A percentile compares a stretch with the other conserved stretches of the same genome.
phyloP scores from a whole-genome alignment of 2,888 invertebrate genomes.

The Lasioglossum malachurum region DNA sequence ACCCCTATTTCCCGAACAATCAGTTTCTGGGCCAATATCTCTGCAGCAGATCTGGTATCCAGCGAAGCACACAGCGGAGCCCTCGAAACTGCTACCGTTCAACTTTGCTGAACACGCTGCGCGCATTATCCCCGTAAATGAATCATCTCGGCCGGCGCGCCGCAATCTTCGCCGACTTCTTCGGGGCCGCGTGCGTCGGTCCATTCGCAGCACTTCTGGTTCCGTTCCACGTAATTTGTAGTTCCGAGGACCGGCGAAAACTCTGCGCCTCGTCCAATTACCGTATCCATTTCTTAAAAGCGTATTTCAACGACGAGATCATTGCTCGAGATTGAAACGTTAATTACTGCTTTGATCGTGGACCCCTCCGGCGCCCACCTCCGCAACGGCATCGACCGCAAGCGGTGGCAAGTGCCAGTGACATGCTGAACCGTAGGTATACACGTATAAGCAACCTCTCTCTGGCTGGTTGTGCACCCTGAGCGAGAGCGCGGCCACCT shows the following conservation, averaged over 20 bases:
- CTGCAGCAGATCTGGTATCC: neutral
- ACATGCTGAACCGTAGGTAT: slow-evolving; percentile 56
- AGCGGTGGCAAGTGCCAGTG: slow-evolving; percentile 55
- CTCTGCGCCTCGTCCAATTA: slow-evolving; percentile 42
- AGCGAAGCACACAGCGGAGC: neutral
- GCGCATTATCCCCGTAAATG: slow-evolving; percentile 3
- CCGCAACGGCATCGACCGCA: slow-evolving; percentile 47
- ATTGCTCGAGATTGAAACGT: slow-evolving; percentile 59
- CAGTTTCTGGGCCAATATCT: neutral
- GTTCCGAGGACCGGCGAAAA: slow-evolving; percentile 29
- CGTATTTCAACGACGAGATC: slow-evolving; percentile 46
- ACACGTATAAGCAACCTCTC: slow-evolving; percentile 59
- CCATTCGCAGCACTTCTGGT: neutral
- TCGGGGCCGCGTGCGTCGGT: neutral
- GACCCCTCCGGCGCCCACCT: slow-evolving; percentile 27
- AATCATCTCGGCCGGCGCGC: neutral
- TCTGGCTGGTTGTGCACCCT: slow-evolving; percentile 17
- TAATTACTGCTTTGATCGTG: slow-evolving; percentile 61
- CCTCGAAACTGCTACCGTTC: neutral
- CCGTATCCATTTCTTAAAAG: slow-evolving; percentile 57
- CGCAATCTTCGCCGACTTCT: slow-evolving; percentile 16
- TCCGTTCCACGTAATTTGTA: slow-evolving; percentile 44
- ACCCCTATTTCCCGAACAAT: neutral
- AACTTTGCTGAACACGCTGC: neutral
- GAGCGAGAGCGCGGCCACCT: slow-evolving; percentile 46